phyloP scores from a whole-genome alignment of 2,797 vertebrate genomes.

The Gephyroberyx darwinii region DNA sequence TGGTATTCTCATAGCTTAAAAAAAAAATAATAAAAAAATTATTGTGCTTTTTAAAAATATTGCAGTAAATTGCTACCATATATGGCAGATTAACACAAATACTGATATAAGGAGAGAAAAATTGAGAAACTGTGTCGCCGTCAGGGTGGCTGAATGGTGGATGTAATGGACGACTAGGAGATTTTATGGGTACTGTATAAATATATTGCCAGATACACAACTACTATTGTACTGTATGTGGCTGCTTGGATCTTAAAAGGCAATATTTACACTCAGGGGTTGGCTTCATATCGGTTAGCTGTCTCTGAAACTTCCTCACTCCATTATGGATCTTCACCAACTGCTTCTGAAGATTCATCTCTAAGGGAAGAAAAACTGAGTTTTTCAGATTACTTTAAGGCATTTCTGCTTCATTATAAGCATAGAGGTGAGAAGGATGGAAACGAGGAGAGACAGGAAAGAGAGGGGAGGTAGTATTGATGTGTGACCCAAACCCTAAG shows the following conservation, averaged over 20 bases:
- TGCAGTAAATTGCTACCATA: not conserved
- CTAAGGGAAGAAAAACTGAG: conserved; percentile 74
- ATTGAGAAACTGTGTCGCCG: no score
- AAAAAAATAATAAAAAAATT: no score
- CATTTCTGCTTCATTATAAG: no score
- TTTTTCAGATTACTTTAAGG: not conserved
- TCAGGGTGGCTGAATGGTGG: not conserved
- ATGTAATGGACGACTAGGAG: not conserved
- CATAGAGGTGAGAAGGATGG: no score
- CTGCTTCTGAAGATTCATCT: conserved; percentile 83
- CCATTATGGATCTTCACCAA: conserved; percentile 85
- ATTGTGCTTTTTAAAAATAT: not conserved
- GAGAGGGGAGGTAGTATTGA: no score
- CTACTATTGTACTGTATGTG: not conserved
- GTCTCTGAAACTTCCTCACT: conserved; percentile 86
- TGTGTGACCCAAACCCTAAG: no score
- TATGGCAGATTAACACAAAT: not conserved
- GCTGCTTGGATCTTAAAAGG: not conserved
- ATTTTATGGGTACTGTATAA: not conserved
- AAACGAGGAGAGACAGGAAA: no score
- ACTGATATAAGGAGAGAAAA: no score
- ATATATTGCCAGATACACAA: not conserved
- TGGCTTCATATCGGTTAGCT: conserved; percentile 87
- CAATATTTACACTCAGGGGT: conserved; percentile 85
- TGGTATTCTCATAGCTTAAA: not conserved